A percentile compares a stretch with the other conserved stretches of the same genome.
Evolutionary conservation across 2,113 vertebrate genomes (phyloP).

Genomic region (Podocnemis expansa): DNA sequence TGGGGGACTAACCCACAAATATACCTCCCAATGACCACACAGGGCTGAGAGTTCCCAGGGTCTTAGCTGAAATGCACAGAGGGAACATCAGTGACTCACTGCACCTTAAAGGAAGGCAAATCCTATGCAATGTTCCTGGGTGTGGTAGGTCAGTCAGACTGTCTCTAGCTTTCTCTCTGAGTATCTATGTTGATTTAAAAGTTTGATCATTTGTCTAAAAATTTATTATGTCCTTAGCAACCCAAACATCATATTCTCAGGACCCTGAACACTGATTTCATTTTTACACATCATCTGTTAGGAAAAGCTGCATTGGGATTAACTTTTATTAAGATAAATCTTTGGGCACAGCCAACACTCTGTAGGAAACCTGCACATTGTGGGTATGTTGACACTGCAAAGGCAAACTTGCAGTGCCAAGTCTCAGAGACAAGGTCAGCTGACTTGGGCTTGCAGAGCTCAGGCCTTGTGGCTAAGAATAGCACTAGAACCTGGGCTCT

Average conservation of each 20-base stretch:
- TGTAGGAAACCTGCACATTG: neutral
- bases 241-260: neutral
- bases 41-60: neutral
- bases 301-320: neutral
- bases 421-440: neutral
- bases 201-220: neutral
- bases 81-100: neutral
- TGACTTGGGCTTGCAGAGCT: neutral
- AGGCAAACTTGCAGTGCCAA: neutral
- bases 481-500: no score
- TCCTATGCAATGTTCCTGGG: neutral
- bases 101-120: neutral
- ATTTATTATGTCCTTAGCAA: neutral
- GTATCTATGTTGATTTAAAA: neutral
- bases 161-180: neutral
- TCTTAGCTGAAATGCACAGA: neutral
- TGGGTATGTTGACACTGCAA: neutral
- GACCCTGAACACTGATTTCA: neutral
- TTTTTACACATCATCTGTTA: neutral
- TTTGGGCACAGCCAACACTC: neutral
- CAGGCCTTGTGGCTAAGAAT: neutral
- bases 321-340: neutral
- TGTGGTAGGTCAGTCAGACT: neutral
- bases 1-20: neutral
- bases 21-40: neutral